Base-by-base conservation (phyloP, 2,888 invertebrate species). In the Drosophila lutescens region DNA sequence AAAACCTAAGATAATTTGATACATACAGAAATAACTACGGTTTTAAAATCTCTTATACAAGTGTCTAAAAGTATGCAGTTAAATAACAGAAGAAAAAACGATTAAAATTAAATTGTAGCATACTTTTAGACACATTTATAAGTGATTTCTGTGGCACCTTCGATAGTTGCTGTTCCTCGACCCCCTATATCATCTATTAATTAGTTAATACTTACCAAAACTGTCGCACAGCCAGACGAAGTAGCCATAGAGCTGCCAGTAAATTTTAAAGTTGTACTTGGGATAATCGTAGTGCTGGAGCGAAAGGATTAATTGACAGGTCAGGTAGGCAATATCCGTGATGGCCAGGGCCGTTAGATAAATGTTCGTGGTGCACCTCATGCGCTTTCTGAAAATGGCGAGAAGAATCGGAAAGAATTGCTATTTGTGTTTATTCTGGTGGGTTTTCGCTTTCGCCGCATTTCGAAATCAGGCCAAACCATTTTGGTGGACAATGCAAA, bases 361-460 rank as follows among this genome's bases (percentile, higher is more conserved):
- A 68, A 94, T 93, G 91, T 96, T 96, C 66, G 96, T 96, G 41
- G 96, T 95, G 73, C 95, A 94, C 84, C 95, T 93, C 96, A 96
- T 96, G 54, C 95, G 94, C 76, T 94, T 93, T 76, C 94, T 94
- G 82, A 69, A 56, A 55, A 59, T 4, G 20, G 13, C 40, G 71
- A 46, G 36, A 41, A 23, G 30, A 68, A 46, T 20, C 38, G 55
- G 49, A 71, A 44, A 8, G 49, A 38, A 62, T 55, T 49, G 38
- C 20, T 32, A 34, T 59, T 72, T 40, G 61, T 46, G 54, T 40
- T 23, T 15, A 34, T 36, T 56, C n/a, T 8, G 17, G 13, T 12
- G 34, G 34, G 34, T 12, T 15, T 36, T 34, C 12, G 20, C 23
- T 13, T 10, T 46, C 23, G 26, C 1, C 56, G 38, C 57, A 57